These are phyloP conservation scores for Polyommatus iphigenia DNA, from an alignment of 2,888 invertebrate species.

Conservation along the genomic window DNA sequence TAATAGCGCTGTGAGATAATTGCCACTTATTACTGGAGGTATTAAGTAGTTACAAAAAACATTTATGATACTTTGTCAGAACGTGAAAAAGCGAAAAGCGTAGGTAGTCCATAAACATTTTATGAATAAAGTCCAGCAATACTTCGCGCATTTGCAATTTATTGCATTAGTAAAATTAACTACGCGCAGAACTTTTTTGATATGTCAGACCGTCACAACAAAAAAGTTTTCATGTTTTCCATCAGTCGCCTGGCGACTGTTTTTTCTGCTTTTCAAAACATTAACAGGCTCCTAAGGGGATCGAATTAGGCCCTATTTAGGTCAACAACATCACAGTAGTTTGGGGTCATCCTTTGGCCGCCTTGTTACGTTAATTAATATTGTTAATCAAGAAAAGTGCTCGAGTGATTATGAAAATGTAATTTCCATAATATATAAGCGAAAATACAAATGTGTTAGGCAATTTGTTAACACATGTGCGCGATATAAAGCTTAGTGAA, in stretches of 20 bases:
- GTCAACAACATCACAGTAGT: constrained; percentile 12
- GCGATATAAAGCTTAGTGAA: too few species aligned
- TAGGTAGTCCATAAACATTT: too few species aligned
- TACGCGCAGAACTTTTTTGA: neutral
- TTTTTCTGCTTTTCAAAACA: constrained; percentile 15
- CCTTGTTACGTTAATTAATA: neutral
- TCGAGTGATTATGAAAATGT: neutral
- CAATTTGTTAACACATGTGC: neutral
- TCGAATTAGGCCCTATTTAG: constrained; percentile 8
- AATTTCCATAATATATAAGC: neutral
- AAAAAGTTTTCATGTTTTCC: neutral
- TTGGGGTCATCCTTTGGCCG: neutral
- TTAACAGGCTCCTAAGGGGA: neutral
- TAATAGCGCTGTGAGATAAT: too few species aligned
- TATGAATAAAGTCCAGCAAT: neutral
- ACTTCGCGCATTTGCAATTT: neutral
- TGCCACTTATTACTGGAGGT: too few species aligned
- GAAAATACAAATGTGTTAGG: neutral
- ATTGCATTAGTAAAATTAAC: neutral
- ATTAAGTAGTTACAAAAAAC: too few species aligned
- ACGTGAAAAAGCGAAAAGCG: too few species aligned
- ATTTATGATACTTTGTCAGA: too few species aligned
- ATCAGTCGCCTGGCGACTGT: neutral
- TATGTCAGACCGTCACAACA: neutral
- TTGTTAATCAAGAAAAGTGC: constrained; percentile 3